phyloP scores from a whole-genome alignment of 1,140 invertebrate species.

The Sinella curviseta region DNA sequence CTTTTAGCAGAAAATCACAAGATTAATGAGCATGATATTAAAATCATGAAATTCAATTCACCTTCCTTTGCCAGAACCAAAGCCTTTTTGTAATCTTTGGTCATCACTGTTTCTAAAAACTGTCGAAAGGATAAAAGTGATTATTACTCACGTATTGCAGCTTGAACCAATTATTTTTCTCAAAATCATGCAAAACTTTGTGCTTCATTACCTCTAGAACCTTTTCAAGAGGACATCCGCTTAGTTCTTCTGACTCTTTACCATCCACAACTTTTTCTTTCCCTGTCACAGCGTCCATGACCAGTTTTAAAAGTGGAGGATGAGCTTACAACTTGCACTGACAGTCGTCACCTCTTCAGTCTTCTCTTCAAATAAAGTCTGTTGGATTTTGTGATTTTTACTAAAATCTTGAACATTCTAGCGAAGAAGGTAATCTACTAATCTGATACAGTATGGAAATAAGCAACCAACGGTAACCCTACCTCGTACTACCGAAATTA shows the following conservation, averaged over 20 bases:
- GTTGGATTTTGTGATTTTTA: neutral
- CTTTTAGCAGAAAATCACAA: neutral
- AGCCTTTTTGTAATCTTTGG: constrained; percentile 37
- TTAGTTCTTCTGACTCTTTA: neutral
- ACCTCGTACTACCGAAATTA: no score
- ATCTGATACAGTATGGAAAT: no score
- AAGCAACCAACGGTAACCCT: no score
- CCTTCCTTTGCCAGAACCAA: constrained; percentile 31
- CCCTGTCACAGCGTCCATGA: no score
- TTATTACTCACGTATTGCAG: neutral
- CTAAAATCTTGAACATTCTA: no score
- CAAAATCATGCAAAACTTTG: neutral
- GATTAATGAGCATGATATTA: neutral
- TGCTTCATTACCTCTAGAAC: neutral
- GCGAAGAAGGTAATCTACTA: no score
- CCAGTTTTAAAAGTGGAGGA: neutral
- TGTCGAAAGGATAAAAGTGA: neutral
- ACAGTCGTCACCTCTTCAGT: no score
- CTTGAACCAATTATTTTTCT: neutral
- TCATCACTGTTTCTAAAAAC: constrained; percentile 32
- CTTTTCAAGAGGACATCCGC: neutral
- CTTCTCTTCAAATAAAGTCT: neutral
- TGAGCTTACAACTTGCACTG: no score
- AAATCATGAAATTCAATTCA: neutral
- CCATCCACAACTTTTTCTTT: neutral